These are phyloP conservation scores for Caranx melampygus DNA, from an alignment of 2,113 vertebrate species.

Conservation along the genomic window DNA sequence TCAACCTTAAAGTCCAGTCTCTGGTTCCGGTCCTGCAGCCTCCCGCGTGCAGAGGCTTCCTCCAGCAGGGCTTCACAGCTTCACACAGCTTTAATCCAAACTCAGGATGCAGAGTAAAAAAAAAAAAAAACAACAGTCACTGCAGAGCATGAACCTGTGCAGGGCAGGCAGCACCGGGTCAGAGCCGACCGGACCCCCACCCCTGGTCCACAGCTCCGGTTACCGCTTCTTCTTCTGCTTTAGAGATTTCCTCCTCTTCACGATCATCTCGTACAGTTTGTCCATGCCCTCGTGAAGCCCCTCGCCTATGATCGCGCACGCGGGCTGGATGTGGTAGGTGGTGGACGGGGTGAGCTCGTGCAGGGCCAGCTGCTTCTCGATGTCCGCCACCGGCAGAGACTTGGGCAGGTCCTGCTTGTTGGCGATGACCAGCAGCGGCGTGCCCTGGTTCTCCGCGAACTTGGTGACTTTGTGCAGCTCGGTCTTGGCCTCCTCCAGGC, in stretches of 20 bases:
- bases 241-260: conserved; percentile 93
- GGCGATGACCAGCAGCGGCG: conserved; percentile 95
- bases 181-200: conserved; percentile 14
- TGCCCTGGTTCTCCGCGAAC: conserved; percentile 97
- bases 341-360: conserved; percentile 94
- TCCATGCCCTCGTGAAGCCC: conserved; percentile 98
- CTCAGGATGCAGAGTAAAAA: not conserved
- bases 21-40: not conserved
- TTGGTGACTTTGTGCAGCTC: conserved; percentile 98
- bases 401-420: conserved; percentile 98
- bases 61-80: conserved; percentile 33
- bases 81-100: conserved; percentile 45
- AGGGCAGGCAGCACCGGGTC: conserved; percentile 8
- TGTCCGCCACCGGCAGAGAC: conserved; percentile 92
- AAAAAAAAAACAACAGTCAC: not conserved
- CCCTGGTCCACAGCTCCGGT: conserved; percentile 39
- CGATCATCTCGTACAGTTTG: conserved; percentile 97
- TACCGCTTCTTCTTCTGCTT: conserved; percentile 98
- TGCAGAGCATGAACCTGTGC: conserved; percentile 29
- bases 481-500: conserved; percentile 95
- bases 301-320: conserved; percentile 97
- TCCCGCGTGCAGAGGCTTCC: conserved; percentile 15
- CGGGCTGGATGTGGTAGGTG: conserved; percentile 95
- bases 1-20: not conserved
- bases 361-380: conserved; percentile 96